Conservation (phyloP, 1,140 invertebrate genomes). For the Heliothis subflexa region DNA sequence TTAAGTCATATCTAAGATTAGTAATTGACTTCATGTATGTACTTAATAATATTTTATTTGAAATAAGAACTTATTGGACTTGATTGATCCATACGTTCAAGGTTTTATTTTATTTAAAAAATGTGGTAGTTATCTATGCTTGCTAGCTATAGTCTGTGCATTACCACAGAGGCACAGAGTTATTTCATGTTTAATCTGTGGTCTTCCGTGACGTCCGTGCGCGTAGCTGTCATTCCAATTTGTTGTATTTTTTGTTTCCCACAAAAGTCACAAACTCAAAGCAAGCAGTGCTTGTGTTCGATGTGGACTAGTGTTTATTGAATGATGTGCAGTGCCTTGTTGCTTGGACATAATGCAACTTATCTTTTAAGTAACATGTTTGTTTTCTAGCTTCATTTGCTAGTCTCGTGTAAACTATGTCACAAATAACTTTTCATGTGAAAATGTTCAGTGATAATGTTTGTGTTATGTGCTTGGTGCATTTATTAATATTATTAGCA, state of each 20-base stretch:
- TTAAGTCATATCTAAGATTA: too few species aligned
- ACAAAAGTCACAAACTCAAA: slow-evolving; percentile 38
- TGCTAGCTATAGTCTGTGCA: neutral
- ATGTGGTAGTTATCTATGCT: neutral
- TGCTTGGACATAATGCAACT: slow-evolving; percentile 39
- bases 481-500: slow-evolving; percentile 72
- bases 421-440: slow-evolving; percentile 62
- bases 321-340: slow-evolving; percentile 61
- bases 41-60: too few species aligned
- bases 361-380: slow-evolving; percentile 24
- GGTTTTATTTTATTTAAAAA: too few species aligned
- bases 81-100: too few species aligned
- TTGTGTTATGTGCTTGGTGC: slow-evolving; percentile 66
- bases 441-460: slow-evolving; percentile 74
- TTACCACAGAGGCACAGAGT: neutral
- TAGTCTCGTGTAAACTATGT: slow-evolving; percentile 54
- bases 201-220: neutral
- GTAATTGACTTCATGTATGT: too few species aligned
- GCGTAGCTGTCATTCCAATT: neutral
- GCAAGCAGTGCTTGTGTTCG: slow-evolving; percentile 17
- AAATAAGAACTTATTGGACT: too few species aligned
- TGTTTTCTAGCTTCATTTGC: slow-evolving; percentile 18
- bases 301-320: slow-evolving; percentile 49
- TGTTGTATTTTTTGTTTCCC: slow-evolving; percentile 44
- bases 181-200: neutral